Percentiles rank a stretch among this genome's conserved stretches.
Conservation (phyloP, 2,113 vertebrate species). For the Marmota monax region DNA sequence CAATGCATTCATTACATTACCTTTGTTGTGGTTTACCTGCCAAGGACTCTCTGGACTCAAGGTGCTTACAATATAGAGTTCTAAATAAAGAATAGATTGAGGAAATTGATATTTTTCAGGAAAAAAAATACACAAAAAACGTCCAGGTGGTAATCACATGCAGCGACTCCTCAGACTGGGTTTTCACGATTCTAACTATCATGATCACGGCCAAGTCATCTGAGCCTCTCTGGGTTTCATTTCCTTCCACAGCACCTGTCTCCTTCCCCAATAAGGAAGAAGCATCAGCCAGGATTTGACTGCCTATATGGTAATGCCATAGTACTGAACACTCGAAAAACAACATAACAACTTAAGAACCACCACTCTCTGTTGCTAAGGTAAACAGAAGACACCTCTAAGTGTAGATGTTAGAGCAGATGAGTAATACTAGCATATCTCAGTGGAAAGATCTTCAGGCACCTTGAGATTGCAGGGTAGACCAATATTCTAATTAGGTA, state of each 20-base stretch:
- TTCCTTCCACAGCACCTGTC: neutral
- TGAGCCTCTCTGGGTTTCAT: neutral
- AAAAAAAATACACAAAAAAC: neutral
- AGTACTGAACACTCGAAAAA: neutral
- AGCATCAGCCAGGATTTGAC: neutral
- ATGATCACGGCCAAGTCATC: neutral
- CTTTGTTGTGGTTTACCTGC: neutral
- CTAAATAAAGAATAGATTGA: conserved; percentile 12
- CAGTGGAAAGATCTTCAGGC: neutral
- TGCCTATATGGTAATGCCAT: neutral
- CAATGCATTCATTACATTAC: neutral
- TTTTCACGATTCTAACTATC: neutral
- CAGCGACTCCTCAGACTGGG: neutral
- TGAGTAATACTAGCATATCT: neutral
- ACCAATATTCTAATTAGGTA: neutral
- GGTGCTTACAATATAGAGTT: neutral
- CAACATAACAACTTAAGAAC: neutral
- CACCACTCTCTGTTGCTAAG: neutral
- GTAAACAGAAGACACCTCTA: neutral
- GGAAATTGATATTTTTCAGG: neutral
- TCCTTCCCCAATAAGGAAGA: neutral
- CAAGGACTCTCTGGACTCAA: neutral
- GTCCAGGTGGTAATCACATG: neutral
- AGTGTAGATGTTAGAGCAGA: neutral
- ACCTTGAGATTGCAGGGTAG: neutral